phyloP scores from a whole-genome alignment of 2,888 invertebrate genomes.

The Agonopterix alstromeriana region DNA sequence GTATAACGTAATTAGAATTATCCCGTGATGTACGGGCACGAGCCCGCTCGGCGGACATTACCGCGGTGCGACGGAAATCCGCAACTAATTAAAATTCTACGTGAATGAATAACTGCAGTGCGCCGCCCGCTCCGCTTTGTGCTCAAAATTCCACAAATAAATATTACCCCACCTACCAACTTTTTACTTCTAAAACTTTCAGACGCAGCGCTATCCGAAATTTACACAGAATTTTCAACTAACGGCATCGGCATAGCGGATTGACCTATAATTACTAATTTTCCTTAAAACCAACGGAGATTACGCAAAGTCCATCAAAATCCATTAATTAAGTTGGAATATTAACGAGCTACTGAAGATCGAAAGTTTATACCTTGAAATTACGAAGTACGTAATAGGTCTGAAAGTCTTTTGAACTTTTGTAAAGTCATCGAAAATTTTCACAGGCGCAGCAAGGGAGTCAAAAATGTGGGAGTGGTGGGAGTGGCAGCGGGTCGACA shows the following conservation, averaged over 20 bases:
- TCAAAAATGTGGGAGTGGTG: slow-evolving; percentile 46
- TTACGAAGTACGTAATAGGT: slow-evolving; percentile 67
- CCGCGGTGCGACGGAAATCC: slow-evolving; percentile 49
- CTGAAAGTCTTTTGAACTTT: slow-evolving; percentile 62
- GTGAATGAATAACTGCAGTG: slow-evolving; percentile 61
- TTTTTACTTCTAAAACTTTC: slow-evolving; percentile 9
- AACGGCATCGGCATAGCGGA: slow-evolving; percentile 13
- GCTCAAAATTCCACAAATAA: slow-evolving; percentile 24
- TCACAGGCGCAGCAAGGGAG: slow-evolving; percentile 60
- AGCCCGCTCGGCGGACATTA: slow-evolving; percentile 25
- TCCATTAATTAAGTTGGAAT: slow-evolving; percentile 69
- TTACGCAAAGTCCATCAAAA: slow-evolving; percentile 60
- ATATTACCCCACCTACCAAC: slow-evolving; percentile 11
- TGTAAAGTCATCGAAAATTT: slow-evolving; percentile 55
- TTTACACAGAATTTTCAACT: not conserved
- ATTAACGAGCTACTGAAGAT: slow-evolving; percentile 62
- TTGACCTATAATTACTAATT: slow-evolving; percentile 52
- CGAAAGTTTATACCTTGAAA: slow-evolving; percentile 64
- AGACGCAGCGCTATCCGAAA: slow-evolving; percentile 4
- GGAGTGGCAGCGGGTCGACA: slow-evolving; percentile 35
- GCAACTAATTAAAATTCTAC: slow-evolving; percentile 70
- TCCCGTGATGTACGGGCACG: slow-evolving; percentile 29
- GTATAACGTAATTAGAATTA: slow-evolving; percentile 25
- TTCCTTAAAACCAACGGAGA: slow-evolving; percentile 43
- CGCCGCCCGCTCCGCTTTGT: slow-evolving; percentile 28